Percentiles rank a stretch among this genome's conserved stretches.
Evolutionary conservation across 2,888 invertebrate genomes (phyloP).

Genomic region (Sycophila texana): DNA sequence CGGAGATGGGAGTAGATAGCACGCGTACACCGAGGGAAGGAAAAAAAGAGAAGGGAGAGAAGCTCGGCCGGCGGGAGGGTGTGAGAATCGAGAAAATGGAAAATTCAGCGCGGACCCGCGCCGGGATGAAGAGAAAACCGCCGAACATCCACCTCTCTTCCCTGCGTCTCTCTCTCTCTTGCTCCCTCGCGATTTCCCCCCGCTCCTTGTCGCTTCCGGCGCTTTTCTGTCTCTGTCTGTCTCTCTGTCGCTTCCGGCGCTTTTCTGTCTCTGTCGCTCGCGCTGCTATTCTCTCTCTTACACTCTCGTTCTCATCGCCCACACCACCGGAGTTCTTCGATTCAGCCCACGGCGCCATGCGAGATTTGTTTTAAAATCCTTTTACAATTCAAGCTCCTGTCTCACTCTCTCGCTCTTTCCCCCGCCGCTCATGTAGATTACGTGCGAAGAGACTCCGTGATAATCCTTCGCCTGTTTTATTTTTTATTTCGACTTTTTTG

Average conservation of each 20-base stretch:
- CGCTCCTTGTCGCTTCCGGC: not conserved
- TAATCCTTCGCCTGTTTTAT: constrained; percentile 61
- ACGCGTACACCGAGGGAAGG: constrained; percentile 23
- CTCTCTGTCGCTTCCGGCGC: not conserved
- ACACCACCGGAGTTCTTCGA: constrained; percentile 66
- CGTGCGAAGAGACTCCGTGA: constrained; percentile 66
- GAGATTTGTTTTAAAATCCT: constrained; percentile 76
- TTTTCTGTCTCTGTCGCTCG: not conserved
- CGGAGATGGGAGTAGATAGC: constrained; percentile 19
- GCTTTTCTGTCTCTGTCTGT: constrained; percentile 19
- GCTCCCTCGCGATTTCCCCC: constrained; percentile 10
- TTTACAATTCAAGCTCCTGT: constrained; percentile 70
- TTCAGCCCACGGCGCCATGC: constrained; percentile 69
- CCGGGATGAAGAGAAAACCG: constrained; percentile 64
- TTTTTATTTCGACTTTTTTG: constrained; percentile 1
- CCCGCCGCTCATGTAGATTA: constrained; percentile 65
- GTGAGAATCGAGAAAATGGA: constrained; percentile 70
- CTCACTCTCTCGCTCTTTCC: constrained; percentile 46
- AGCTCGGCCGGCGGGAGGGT: constrained; percentile 40
- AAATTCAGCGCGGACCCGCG: constrained; percentile 65
- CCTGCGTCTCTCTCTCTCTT: constrained; percentile 28
- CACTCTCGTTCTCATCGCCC: constrained; percentile 20
- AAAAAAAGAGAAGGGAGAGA: constrained; percentile 27
- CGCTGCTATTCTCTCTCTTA: not conserved
- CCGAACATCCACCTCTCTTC: constrained; percentile 64